A percentile compares a stretch with the other conserved stretches of the same genome.
These are phyloP conservation scores for Pocillopora damicornis DNA, from an alignment of 64 coral and sea anemone species.

Conservation along the genomic window DNA sequence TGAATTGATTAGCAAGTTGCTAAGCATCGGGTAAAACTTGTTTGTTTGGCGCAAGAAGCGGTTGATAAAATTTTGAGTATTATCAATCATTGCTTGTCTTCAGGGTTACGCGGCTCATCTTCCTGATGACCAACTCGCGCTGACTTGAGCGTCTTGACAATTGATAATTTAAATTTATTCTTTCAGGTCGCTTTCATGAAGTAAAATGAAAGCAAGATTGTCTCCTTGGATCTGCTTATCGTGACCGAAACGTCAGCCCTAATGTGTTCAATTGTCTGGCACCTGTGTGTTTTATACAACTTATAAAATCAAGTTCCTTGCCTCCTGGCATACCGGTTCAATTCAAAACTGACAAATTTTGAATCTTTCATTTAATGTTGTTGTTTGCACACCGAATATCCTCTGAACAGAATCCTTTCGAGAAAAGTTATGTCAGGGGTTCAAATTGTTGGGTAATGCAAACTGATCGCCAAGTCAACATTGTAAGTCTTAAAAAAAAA, in stretches of 20 bases:
- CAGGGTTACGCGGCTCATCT: background rate
- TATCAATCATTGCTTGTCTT: conserved; percentile 3
- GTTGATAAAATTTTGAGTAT: background rate
- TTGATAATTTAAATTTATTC: conserved; percentile 2
- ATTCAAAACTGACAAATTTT: background rate
- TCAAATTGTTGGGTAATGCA: background rate
- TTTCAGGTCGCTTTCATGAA: background rate
- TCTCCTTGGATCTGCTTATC: background rate
- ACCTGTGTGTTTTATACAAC: conserved; percentile 7
- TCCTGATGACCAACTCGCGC: background rate
- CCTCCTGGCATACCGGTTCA: background rate
- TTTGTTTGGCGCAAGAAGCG: background rate
- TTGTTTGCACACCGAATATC: background rate
- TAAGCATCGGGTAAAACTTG: background rate
- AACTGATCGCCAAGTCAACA: background rate
- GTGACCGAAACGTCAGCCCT: background rate
- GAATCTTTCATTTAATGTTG: too few relatives aligned
- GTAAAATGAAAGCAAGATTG: background rate
- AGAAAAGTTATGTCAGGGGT: background rate
- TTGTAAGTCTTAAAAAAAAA: too few relatives aligned
- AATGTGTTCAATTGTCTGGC: background rate
- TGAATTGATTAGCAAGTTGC: background rate
- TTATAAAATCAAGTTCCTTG: background rate
- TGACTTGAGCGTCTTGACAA: conserved; percentile 13
- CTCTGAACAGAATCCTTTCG: background rate